These are phyloP conservation scores for Ailurus styani DNA, from an alignment of 2,113 vertebrate species.

Conservation along the genomic window DNA sequence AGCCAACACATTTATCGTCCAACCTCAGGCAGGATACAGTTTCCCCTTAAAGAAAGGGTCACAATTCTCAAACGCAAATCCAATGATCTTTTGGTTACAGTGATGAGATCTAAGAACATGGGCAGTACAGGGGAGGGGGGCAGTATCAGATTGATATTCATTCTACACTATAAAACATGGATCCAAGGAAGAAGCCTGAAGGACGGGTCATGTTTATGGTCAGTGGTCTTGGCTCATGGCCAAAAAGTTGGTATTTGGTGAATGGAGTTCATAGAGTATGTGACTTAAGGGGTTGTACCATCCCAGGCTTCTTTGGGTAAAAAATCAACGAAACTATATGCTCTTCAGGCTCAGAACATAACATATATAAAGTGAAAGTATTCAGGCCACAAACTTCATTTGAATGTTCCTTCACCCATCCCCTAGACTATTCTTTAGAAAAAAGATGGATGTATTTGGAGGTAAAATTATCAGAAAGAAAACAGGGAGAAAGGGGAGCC, in stretches of 20 bases:
- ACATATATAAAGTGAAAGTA: neutral
- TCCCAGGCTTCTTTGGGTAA: neutral
- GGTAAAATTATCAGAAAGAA: slow-evolving; percentile 1
- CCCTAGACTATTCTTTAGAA: neutral
- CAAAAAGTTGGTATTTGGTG: neutral
- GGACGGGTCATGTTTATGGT: neutral
- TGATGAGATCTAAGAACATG: slow-evolving; percentile 33
- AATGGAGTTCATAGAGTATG: neutral
- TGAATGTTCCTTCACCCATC: neutral
- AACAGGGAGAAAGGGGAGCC: neutral
- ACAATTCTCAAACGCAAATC: slow-evolving; percentile 51
- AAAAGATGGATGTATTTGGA: neutral
- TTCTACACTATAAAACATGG: neutral
- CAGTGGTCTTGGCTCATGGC: neutral
- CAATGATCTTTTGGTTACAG: slow-evolving; percentile 43
- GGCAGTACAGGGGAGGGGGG: neutral
- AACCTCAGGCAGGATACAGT: slow-evolving; percentile 49
- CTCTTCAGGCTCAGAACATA: neutral
- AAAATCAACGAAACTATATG: neutral
- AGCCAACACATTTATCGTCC: slow-evolving; percentile 36
- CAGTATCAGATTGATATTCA: neutral
- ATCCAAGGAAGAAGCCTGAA: neutral
- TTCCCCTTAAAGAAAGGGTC: slow-evolving; percentile 49
- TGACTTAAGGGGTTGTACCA: neutral
- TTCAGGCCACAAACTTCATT: neutral